These are phyloP conservation scores for Corynorhinus townsendii DNA, from an alignment of 2,113 vertebrate genomes.

Conservation along the genomic window DNA sequence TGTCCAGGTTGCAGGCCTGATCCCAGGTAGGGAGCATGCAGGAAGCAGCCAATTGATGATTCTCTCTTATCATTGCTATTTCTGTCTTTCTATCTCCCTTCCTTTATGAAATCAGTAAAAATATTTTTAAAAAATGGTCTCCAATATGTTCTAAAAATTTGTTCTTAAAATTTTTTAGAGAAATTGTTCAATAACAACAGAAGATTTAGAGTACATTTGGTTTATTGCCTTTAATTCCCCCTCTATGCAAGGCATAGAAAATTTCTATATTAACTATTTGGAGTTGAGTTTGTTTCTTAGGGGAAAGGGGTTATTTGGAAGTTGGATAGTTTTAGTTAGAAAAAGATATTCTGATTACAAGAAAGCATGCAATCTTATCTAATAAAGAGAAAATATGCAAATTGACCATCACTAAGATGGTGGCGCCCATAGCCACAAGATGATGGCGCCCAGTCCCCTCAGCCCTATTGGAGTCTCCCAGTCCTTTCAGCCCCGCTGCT, in stretches of 20 bases:
- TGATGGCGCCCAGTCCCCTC: no score
- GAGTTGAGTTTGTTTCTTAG: constrained; percentile 28
- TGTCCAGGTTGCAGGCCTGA: no score
- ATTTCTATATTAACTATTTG: constrained; percentile 9
- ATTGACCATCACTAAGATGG: no score
- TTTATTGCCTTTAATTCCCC: constrained; percentile 1
- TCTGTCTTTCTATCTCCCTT: no score
- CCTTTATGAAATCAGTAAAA: not conserved
- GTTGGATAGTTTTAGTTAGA: constrained; percentile 38
- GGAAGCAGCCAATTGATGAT: no score
- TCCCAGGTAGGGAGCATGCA: no score
- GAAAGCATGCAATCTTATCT: not conserved
- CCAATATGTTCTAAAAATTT: not conserved
- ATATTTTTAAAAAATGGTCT: not conserved
- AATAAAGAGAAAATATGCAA: no score
- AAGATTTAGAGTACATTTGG: constrained; percentile 22
- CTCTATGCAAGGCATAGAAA: not conserved
- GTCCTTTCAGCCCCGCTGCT: no score
- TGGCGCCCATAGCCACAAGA: no score
- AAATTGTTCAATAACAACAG: constrained; percentile 5
- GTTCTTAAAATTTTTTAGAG: constrained; percentile 1
- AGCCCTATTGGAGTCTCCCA: no score
- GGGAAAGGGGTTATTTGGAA: constrained; percentile 27
- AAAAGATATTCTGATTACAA: constrained; percentile 2
- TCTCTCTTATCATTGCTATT: no score